Evolutionary conservation across 1,140 invertebrate species (phyloP).

Genomic region (Hypsibius dujardini): DNA sequence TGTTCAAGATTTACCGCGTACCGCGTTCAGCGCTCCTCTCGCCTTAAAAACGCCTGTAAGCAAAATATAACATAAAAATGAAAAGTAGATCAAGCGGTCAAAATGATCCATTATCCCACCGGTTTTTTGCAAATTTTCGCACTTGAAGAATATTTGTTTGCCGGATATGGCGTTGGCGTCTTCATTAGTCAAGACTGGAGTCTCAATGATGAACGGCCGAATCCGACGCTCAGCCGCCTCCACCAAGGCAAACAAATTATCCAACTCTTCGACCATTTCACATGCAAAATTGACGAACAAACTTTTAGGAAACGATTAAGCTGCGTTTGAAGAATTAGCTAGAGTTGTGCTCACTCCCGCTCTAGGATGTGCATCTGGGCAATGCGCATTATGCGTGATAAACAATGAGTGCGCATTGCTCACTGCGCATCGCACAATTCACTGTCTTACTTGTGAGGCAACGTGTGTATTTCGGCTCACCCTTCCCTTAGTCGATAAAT

Average conservation of each 20-base stretch:
- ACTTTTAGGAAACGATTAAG: no score
- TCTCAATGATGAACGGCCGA: not conserved
- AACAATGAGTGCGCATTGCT: no score
- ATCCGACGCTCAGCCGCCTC: constrained; percentile 6
- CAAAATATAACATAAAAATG: not conserved
- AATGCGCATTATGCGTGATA: no score
- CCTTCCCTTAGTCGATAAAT: no score
- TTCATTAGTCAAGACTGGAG: constrained; percentile 8
- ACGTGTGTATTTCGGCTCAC: no score
- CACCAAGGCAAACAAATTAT: not conserved
- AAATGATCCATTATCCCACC: not conserved
- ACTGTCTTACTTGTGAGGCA: no score
- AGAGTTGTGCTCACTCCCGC: no score
- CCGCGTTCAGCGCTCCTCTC: constrained; percentile 23
- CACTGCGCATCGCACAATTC: no score
- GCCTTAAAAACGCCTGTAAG: constrained; percentile 21
- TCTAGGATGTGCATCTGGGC: no score
- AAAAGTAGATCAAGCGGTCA: not conserved
- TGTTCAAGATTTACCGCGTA: constrained; percentile 11
- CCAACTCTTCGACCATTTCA: not conserved
- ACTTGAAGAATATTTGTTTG: constrained; percentile 24
- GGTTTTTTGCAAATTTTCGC: constrained; percentile 24
- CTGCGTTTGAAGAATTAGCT: no score
- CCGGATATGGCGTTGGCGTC: constrained; percentile 3
- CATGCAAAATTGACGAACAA: not conserved